Evolutionary conservation across 1,140 invertebrate genomes (phyloP).

Genomic region (Dolichoris vasculosae): DNA sequence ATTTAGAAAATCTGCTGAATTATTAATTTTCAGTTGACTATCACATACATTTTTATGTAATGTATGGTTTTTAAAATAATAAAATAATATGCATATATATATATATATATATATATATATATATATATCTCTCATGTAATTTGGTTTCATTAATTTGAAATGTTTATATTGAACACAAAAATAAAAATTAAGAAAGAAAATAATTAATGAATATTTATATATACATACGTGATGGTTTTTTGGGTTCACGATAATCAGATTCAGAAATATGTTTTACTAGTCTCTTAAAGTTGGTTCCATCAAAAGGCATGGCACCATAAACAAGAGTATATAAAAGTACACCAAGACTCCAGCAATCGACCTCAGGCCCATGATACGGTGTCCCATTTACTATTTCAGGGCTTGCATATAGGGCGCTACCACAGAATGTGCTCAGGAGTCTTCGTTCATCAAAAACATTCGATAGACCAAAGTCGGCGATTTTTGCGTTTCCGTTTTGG

Average conservation of each 20-base stretch:
- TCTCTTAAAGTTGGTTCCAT: conserved; percentile 97
- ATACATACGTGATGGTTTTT: conserved; percentile 90
- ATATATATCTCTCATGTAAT: no score
- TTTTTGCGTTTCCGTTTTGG: conserved; percentile 96
- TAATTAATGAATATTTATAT: neutral
- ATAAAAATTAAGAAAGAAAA: neutral
- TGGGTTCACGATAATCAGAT: conserved; percentile 97
- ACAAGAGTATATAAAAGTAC: conserved; percentile 98
- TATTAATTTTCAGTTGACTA: no score
- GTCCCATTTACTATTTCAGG: conserved; percentile 99
- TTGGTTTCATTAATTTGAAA: no score
- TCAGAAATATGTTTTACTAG: conserved; percentile 97
- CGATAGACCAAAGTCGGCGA: conserved; percentile 98
- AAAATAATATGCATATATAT: no score
- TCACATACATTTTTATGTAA: no score
- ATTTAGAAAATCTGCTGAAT: no score
- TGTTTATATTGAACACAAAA: neutral
- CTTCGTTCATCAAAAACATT: conserved; percentile 96
- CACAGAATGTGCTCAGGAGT: conserved; percentile 96
- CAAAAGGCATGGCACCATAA: conserved; percentile 99
- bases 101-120: no score
- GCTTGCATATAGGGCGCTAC: conserved; percentile 97
- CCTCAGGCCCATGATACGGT: conserved; percentile 98
- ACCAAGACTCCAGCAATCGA: conserved; percentile 96
- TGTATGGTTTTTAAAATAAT: no score